Base-by-base conservation (phyloP, 2,113 vertebrate genomes). In the Colistium nudipinnis region DNA sequence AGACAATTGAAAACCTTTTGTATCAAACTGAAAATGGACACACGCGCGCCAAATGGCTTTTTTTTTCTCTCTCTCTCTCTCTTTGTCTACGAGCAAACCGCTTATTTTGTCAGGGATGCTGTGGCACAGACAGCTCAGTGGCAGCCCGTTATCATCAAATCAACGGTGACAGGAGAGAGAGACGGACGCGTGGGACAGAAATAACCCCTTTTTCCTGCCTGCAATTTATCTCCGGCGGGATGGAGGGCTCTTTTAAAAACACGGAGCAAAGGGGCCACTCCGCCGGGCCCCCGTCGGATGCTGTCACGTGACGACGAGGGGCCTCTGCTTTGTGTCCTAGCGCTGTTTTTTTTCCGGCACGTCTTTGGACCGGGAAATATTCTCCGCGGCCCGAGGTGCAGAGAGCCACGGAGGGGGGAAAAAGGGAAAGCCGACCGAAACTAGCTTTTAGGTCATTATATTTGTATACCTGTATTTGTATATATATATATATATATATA, bases 71-170 rank as follows among this genome's bases (percentile, higher is more conserved):
- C n/a, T n/a, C n/a, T 12, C 1, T 19, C n/a, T 19, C 43, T 75
- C 57, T 85, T 82, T 87, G 75, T 85, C 69, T 61, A 12, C 22
- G 62, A 38, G 75, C 70, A 64, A 78, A 76, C 28, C 12, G 56
- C 64, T 68, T 36, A 72, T 91, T 88, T 85, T 33, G 74, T 68
- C 57, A 25, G 54, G 9, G 81, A 82, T 62, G 82, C 76, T 79
- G 60, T 16, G 76, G 45, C 70, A 62, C 68, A 49, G 68, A 78
- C 66, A 4, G 48, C 84, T 81, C 63, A 0, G 70, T 28, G 86
- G 79, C 89, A 85, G 76, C 74, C 83, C 25, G 70, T 85, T 91
- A 91, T 92, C 86, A 74, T 86, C 85, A 60, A 74, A 89, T 88
- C 90, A 86, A 81, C 87, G 30, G 41, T 79, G 88, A 89, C 87